Evolutionary conservation across 2,888 invertebrate species (phyloP), one percentile per base, ranked within the genome.

Genomic region (Mesodorylaimus sp.): DNA sequence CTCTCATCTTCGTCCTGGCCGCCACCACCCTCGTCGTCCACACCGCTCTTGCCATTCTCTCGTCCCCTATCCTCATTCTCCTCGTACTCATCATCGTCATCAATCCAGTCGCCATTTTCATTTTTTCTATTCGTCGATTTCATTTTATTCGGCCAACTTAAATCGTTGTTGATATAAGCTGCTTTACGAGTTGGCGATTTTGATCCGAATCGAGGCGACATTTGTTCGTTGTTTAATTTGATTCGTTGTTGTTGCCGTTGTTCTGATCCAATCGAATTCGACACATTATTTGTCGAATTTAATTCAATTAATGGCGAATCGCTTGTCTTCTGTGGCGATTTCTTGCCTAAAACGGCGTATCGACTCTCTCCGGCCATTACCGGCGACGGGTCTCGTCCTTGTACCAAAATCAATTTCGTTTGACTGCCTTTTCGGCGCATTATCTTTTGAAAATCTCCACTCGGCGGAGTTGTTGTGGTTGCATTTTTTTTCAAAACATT

Each of bases 111-210:
- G 7, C 21, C n/a, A 39, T 39, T 13, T 13, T 32, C 16, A 39
- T 32, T 16, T 16, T 32, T 32, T 7, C 10, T 32, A 16, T 7
- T 32, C 32, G 32, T 32, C 32, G 32, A 32, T n/a, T n/a, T n/a
- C n/a, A n/a, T n/a, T n/a, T n/a, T n/a, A n/a, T n/a, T n/a, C 32
- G 32, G 16, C 32, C 10, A 32, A 13, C 7, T 39, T 39, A 65
- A 56, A 51, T 65, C 63, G 55, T 66, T 65, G 51, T 64, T 66
- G 52, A 66, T 66, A 52, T 64, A 66, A 47, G 59, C 57, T 10
- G 60, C 60, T 60, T 48, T 63, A 5, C 32, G 45, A 19, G 28
- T 45, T 32, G n/a, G 24, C 5, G 45, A 45, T n/a, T 25, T n/a
- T 16, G 45, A 45, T 29, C 32, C n/a, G 5, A 29, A 19, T 3